Conservation (phyloP, 2,113 vertebrate genomes). For the Hydropotes inermis region DNA sequence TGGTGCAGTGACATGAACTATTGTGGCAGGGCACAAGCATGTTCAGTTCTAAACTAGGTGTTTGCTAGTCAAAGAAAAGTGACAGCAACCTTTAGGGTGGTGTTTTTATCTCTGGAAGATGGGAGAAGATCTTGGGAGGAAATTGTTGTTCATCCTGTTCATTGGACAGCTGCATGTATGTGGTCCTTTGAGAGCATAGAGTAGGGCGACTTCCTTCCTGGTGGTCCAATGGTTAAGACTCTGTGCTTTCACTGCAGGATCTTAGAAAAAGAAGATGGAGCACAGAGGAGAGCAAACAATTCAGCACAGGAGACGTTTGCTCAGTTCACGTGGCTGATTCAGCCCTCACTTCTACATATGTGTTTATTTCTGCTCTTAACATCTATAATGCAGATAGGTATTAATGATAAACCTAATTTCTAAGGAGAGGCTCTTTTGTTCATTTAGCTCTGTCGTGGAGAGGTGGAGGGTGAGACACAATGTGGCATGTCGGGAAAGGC, state of each 20-base stretch:
- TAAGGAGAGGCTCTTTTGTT: neutral
- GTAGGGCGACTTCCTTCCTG: neutral
- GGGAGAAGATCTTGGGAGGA: neutral
- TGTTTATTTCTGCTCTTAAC: neutral
- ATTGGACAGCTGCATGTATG: accelerated
- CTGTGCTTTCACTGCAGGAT: neutral
- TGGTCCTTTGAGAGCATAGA: neutral
- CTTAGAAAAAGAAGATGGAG: neutral
- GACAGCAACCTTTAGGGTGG: neutral
- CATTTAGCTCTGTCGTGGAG: neutral
- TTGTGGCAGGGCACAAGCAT: neutral
- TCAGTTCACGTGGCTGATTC: neutral
- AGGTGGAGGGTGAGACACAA: neutral
- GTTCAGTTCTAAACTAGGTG: neutral
- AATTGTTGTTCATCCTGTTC: neutral
- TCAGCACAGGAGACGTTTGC: neutral
- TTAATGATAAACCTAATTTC: neutral
- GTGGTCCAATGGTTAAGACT: neutral
- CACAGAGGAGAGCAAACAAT: neutral
- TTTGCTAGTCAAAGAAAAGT: neutral
- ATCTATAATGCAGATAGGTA: neutral
- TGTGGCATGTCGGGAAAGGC: neutral
- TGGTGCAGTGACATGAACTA: neutral
- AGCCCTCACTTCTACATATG: neutral
- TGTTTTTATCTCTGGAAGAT: neutral